A percentile compares a stretch with the other conserved stretches of the same genome.
These are phyloP conservation scores for Poecilia latipinna DNA, from an alignment of 2,113 vertebrate species.

Conservation along the genomic window DNA sequence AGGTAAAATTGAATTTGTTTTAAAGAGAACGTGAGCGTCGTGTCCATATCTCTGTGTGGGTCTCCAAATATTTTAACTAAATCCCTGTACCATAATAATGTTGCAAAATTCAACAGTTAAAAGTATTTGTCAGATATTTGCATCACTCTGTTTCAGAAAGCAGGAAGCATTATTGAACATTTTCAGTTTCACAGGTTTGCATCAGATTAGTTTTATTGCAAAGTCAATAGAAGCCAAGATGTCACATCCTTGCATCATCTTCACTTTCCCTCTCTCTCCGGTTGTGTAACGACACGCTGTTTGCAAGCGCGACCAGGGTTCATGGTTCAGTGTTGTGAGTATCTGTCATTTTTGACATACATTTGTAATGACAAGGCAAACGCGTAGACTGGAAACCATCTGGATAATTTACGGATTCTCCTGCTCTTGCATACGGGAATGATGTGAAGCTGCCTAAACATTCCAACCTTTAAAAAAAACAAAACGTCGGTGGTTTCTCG, in stretches of 20 bases:
- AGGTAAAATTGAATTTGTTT: neutral
- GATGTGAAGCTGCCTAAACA: conserved; percentile 34
- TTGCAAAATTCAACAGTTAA: neutral
- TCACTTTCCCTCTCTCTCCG: neutral
- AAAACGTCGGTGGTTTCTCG: conserved; percentile 8
- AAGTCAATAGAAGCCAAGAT: no score
- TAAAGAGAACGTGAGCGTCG: no score
- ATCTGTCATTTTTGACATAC: conserved; percentile 32
- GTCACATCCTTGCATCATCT: neutral
- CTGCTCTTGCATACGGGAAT: conserved; percentile 38
- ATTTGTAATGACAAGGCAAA: conserved; percentile 14
- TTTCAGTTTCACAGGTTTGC: neutral
- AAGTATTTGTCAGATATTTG: neutral
- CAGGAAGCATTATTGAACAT: neutral
- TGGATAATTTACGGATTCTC: conserved; percentile 37
- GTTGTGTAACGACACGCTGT: conserved; percentile 20
- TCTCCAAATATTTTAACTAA: neutral
- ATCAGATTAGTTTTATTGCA: neutral
- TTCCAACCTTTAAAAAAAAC: conserved; percentile 16
- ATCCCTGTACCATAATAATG: neutral
- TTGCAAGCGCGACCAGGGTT: neutral
- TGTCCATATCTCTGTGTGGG: no score
- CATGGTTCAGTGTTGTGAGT: conserved; percentile 2
- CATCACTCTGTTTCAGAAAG: neutral
- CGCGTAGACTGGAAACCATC: conserved; percentile 55